Conservation (phyloP, 2,888 invertebrate species). For the Sturmia bella region DNA sequence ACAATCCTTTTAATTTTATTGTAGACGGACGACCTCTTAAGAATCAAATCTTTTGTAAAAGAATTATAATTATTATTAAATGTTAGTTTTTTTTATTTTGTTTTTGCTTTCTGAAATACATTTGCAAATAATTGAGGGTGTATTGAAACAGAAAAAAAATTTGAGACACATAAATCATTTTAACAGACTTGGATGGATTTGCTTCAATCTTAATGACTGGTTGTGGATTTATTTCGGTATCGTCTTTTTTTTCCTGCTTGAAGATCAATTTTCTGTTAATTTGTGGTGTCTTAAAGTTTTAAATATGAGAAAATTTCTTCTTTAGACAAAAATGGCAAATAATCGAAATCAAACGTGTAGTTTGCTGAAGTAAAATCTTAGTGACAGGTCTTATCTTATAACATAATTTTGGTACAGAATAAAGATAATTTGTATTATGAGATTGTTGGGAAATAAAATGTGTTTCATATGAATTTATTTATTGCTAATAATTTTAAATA, state of each 20-base stretch:
- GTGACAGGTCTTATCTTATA: constrained; percentile 38
- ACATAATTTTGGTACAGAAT: not conserved
- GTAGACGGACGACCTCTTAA: constrained; percentile 33
- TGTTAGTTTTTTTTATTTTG: constrained; percentile 12
- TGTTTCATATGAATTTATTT: too few species aligned
- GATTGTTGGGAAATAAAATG: not conserved
- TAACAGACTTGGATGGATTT: constrained; percentile 58
- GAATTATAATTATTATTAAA: constrained; percentile 61
- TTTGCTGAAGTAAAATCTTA: not conserved
- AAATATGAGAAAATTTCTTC: not conserved
- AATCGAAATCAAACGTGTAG: constrained; percentile 21
- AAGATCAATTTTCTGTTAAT: constrained; percentile 40
- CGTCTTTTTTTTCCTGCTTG: too few species aligned
- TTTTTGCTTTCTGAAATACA: not conserved
- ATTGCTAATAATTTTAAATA: too few species aligned
- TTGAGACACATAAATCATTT: constrained; percentile 78
- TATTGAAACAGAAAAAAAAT: constrained; percentile 61
- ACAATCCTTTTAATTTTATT: constrained; percentile 72
- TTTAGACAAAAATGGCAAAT: not conserved
- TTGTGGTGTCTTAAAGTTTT: not conserved
- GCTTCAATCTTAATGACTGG: constrained; percentile 53
- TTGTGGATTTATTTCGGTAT: not conserved
- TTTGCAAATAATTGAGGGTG: constrained; percentile 52
- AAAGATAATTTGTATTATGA: not conserved
- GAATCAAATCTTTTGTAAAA: constrained; percentile 37